Percentiles rank a stretch among this genome's conserved stretches.
Conservation (phyloP, 2,113 vertebrate genomes). For the Heloderma charlesbogerti region DNA sequence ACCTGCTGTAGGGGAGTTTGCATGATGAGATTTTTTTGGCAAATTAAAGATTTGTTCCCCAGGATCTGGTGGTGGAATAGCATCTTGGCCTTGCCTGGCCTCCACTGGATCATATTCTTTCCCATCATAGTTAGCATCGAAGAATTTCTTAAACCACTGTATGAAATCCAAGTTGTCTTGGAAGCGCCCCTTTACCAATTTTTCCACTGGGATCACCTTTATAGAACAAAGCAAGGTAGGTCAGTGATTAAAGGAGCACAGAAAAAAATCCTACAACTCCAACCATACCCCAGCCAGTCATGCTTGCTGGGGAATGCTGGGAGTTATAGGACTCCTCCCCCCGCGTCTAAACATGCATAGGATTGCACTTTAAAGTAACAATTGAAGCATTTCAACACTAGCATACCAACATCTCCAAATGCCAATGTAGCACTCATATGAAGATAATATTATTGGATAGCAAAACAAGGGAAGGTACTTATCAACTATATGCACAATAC, state of each 20-base stretch:
- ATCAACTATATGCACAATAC: neutral
- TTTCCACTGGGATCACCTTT: constrained; percentile 98
- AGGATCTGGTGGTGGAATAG: constrained; percentile 95
- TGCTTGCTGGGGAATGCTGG: too few relatives aligned
- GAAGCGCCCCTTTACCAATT: constrained; percentile 98
- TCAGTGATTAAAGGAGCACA: neutral
- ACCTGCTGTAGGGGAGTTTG: constrained; percentile 98
- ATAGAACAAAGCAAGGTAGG: constrained; percentile 39
- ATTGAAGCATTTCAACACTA: neutral
- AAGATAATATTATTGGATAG: neutral
- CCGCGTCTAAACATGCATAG: too few relatives aligned
- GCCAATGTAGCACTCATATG: neutral
- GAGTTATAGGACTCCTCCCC: too few relatives aligned
- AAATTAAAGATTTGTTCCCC: constrained; percentile 99
- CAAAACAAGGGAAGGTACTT: neutral
- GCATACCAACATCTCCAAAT: neutral
- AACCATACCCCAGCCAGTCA: too few relatives aligned
- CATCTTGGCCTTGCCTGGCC: constrained; percentile 97
- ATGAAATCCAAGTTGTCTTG: constrained; percentile 99
- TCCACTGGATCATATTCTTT: constrained; percentile 96
- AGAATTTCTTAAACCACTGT: constrained; percentile 99
- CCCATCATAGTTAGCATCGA: constrained; percentile 97
- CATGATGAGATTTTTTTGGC: constrained; percentile 97
- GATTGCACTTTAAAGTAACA: neutral
- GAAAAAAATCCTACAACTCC: too few relatives aligned